Conservation (phyloP, 2,797 vertebrate genomes). For the Phrynocephalus forsythii region DNA sequence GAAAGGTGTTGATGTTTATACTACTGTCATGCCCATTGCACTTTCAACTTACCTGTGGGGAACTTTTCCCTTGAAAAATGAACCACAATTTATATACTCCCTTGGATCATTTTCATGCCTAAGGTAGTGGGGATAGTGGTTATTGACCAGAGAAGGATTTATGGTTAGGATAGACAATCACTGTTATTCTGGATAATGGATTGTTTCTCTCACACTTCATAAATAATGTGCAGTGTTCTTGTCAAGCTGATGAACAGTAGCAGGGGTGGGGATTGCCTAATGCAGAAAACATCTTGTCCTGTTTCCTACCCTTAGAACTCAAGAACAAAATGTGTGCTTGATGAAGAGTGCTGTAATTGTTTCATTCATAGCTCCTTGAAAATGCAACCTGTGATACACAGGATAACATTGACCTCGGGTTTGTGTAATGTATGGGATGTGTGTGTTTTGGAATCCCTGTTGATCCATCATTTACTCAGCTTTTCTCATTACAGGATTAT, state of each 20-base stretch:
- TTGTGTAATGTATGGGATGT: background rate
- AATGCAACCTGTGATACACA: no score
- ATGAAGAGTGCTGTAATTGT: background rate
- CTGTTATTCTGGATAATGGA: slow-evolving; percentile 67
- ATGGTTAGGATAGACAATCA: slow-evolving; percentile 79
- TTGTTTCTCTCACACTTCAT: slow-evolving; percentile 52
- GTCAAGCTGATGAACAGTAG: slow-evolving; percentile 61
- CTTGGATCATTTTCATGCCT: slow-evolving; percentile 83
- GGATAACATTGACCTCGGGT: no score
- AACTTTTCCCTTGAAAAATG: slow-evolving; percentile 63
- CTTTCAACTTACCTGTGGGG: slow-evolving; percentile 35
- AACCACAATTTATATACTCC: slow-evolving; percentile 79
- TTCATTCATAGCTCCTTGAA: background rate
- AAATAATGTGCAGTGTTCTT: slow-evolving; percentile 62
- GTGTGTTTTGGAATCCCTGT: background rate
- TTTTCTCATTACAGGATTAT: background rate
- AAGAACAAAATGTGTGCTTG: slow-evolving; percentile 38
- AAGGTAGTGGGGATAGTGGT: slow-evolving; percentile 82
- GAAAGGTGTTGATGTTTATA: slow-evolving; percentile 47
- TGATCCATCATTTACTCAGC: background rate
- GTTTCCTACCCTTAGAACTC: slow-evolving; percentile 44
- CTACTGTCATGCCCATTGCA: slow-evolving; percentile 34
- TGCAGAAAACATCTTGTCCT: slow-evolving; percentile 52
- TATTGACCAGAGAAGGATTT: slow-evolving; percentile 85
- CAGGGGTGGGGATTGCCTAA: background rate